Percentiles rank a stretch among this genome's conserved stretches.
Evolutionary conservation across 2,113 vertebrate species (phyloP).

Genomic region (Phalacrocorax pelagicus): DNA sequence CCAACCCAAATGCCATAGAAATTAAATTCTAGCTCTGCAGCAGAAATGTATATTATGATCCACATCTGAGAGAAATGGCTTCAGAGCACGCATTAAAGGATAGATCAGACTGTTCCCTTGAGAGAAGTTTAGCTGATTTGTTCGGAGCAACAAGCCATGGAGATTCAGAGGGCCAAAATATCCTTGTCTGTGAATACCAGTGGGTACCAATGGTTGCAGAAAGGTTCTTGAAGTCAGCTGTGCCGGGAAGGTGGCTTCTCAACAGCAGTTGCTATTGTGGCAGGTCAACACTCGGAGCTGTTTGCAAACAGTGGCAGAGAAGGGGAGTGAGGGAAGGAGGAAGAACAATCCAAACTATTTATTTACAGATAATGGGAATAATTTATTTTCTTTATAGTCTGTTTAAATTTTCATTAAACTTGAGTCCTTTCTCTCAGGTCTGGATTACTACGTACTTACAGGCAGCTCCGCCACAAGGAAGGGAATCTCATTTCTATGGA

Average conservation of each 20-base stretch:
- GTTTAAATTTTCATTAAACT: slow-evolving; percentile 24
- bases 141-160: not conserved
- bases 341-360: not conserved
- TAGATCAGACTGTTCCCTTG: not conserved
- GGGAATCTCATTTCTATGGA: slow-evolving; percentile 50
- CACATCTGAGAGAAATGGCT: not conserved
- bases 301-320: not conserved
- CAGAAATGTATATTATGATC: not conserved
- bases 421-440: not conserved
- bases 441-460: not conserved
- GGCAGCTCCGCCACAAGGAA: not conserved
- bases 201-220: not conserved
- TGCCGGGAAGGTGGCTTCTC: not conserved
- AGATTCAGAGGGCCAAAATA: not conserved
- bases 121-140: not conserved
- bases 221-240: not conserved
- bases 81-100: not conserved
- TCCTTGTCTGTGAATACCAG: not conserved
- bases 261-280: not conserved
- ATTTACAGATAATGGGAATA: not conserved
- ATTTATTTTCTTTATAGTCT: not conserved
- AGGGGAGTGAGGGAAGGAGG: not conserved
- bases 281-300: not conserved
- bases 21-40: slow-evolving; percentile 3
- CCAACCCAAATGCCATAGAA: slow-evolving; percentile 31